phyloP scores from a whole-genome alignment of 2,888 invertebrate species.

The Acrobasis suavella region DNA sequence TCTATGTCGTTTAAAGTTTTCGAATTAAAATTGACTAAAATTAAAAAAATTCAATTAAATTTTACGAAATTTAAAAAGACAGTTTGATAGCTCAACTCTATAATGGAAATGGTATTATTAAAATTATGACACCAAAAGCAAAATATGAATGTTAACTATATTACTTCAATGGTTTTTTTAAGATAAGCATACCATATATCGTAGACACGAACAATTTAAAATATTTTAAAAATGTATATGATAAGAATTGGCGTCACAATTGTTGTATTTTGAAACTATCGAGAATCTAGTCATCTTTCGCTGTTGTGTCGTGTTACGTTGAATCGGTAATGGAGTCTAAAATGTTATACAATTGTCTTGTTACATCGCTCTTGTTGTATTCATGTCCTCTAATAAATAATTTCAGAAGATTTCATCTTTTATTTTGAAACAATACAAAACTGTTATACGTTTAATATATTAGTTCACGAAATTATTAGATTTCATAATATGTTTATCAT shows the following conservation, averaged over 20 bases:
- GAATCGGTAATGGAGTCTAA: slow-evolving; percentile 60
- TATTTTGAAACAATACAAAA: not conserved
- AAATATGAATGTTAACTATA: not conserved
- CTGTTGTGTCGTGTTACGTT: slow-evolving; percentile 70
- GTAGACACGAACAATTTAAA: not conserved
- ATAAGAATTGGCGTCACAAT: slow-evolving; percentile 26
- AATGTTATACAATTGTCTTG: slow-evolving; percentile 68
- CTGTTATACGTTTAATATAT: not conserved
- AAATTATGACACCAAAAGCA: slow-evolving; percentile 5
- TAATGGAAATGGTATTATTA: not conserved
- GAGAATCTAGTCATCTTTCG: slow-evolving; percentile 56
- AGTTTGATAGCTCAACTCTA: not conserved
- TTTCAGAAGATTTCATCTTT: slow-evolving; percentile 44
- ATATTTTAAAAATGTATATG: not conserved
- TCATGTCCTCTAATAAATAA: slow-evolving; percentile 72
- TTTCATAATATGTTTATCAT: no score
- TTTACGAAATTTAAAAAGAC: not conserved
- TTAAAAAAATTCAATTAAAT: not conserved
- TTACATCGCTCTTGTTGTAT: slow-evolving; percentile 72
- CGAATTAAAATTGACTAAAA: slow-evolving; percentile 9
- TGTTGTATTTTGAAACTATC: slow-evolving; percentile 35
- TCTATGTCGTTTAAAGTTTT: not conserved
- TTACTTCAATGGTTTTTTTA: not conserved
- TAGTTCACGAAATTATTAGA: no score
- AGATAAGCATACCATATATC: not conserved